Evolutionary conservation across 2,113 vertebrate genomes (phyloP), one percentile per base, ranked within the genome.

Genomic region (Oreochromis spilurus): DNA sequence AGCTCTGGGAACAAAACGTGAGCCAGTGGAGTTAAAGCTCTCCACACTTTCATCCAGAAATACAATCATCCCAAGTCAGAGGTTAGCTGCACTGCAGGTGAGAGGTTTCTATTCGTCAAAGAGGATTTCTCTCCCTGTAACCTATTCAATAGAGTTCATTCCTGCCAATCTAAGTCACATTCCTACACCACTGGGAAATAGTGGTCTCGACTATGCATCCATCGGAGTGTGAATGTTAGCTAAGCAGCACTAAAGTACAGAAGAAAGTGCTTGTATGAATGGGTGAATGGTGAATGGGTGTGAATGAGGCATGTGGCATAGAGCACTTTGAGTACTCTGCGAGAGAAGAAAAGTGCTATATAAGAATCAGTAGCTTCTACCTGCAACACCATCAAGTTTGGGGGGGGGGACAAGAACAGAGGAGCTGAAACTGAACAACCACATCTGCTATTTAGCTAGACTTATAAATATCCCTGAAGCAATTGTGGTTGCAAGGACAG

Each of bases 61-160:
- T 29, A 62, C 26, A 1, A 58, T 87, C 6, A 79, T 92, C 21
- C 55, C 26, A 38, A 53, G 79, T 83, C 54, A 90, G n/a, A 94
- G 21, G 67, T 9, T 90, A 38, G 34, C 34, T 65, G 14, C 5
- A 62, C 54, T 57, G 57, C 57, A 60, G 57, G 57, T 17, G 57
- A 43, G 80, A 86, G 55, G 86, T 4, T 88, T 91, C 8, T 81
- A 29, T 19, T 84, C 57, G 1, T 34, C 72, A 8, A 90, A 48
- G 31, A 91, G 6, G 12, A 2, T 85, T 5, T 1, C 60, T 86
- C 79, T 93, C 2, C 91, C 88, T 16, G 19, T 52, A 9, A 88
- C 79, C 1, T 91, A 87, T 26, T 31, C 50, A n/a, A 83, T 82
- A 80, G 43, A 93, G 19, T 90, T 87, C n/a, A 93, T 93, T 38